Base-by-base conservation (phyloP, 2,113 vertebrate species). In the Petrocephalus zakoni region DNA sequence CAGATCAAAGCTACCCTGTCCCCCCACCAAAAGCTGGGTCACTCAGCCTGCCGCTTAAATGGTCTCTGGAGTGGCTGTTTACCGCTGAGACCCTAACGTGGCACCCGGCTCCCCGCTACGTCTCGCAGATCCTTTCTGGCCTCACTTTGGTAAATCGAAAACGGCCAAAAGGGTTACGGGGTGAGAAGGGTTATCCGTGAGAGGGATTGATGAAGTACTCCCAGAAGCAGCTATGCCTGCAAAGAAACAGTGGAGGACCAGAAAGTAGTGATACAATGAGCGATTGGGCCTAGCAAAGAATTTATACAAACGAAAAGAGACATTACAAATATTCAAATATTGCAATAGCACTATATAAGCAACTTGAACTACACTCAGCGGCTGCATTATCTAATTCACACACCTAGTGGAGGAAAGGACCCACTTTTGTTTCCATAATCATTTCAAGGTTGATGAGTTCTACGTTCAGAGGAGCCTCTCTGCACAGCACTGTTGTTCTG, bases 1-100 rank as follows among this genome's bases (percentile, higher is more conserved):
- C 84, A 56, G 84, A 86, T 56, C 52, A 86, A 86, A 86, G 84
- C 84, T 34, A 19, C 52, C 51, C 49, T 55, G 22, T 25, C 58
- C 83, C 17, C 75, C 78, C 42, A 22, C 42, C 42, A 21, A 49
- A 46, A 83, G 15, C 19, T 42, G 8, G 52, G 84, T 55, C 15
- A 86, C 52, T 86, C 25, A 86, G 29, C 52, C 84, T 37, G 49
- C 84, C 34, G 52, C 9, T 86, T 29, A 86, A 86, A 86, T 52
- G 52, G 49, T 37, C 49, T 29, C 25, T 21, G 22, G 25, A 55
- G 84, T 21, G 84, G 3, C 51, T 19, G 25, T 55, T 56, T 34
- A 56, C 84, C 49, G 11, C 19, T 86, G 34, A 17, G 52, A 29
- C 52, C 29, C 25, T 21, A 17, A 8, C n/a, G 2, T 29, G n/a